Base-by-base conservation (phyloP, 2,888 invertebrate species). In the Leptopterna dolabrata region DNA sequence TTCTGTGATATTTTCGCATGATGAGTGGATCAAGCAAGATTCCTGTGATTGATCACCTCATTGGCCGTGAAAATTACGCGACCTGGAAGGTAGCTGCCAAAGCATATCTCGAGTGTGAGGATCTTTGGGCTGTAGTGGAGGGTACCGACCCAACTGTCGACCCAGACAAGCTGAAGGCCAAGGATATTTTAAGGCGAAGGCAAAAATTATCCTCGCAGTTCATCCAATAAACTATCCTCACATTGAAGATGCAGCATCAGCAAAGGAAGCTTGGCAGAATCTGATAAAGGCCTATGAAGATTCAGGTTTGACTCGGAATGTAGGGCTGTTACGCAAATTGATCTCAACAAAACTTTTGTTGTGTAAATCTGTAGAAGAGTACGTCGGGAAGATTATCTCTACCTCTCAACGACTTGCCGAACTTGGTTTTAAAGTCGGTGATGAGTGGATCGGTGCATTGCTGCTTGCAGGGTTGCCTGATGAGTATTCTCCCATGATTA, bases 391-490 rank as follows among this genome's bases (percentile, higher is more conserved):
- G 41, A 82, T 87, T 30, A 82, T 87, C 6, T 36, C 87, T 19
- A 87, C 87, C 19, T 36, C 81, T 19, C 82, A 82, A 16, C 36
- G 63, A 73, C 51, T 87, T 19, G 63, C 4, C 45, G 82, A 87
- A 16, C 51, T 81, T 43, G 55, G 41, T 13, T 82, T 87, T 36
- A 11, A 63, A 0, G 84, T 87, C 0, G 27, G 29, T n/a, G 87
- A 87, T 30, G 84, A 85, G 76, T 87, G 85, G 85, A 29, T 84
- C 43, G 87, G 85, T n/a, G 51, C 63, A 7, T 24, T 84, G 7
- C 30, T 87, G n/a, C 78, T 85, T 9, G 76, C 87, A 16, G 88
- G 86, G n/a, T 63, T 87, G 43, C 85, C 80, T 19, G 87, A 87
- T 41, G 83, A 87, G 36, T 83, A 87, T 36, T 27, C 19, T 4